These are phyloP conservation scores for Carollia perspicillata DNA, from an alignment of 2,113 vertebrate genomes.

Conservation along the genomic window DNA sequence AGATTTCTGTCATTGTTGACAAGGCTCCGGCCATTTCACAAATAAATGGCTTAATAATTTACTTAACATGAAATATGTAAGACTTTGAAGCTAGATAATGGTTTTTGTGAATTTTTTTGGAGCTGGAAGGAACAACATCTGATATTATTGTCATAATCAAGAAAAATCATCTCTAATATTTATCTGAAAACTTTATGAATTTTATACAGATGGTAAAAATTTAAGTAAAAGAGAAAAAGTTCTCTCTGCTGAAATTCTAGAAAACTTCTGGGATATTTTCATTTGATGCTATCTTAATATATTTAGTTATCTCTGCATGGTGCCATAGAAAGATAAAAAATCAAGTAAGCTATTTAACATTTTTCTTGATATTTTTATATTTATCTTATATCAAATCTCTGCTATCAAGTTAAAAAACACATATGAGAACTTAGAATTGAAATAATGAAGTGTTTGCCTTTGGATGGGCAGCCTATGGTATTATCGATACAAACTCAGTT, in stretches of 20 bases:
- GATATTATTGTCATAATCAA: background rate
- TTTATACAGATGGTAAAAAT: background rate
- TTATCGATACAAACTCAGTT: background rate
- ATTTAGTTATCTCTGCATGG: background rate
- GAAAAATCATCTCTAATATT: constrained; percentile 15
- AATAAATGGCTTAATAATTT: constrained; percentile 42
- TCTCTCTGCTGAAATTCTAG: background rate
- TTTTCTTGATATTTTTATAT: background rate
- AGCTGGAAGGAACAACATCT: constrained; percentile 16
- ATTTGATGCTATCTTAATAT: background rate
- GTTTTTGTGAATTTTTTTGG: constrained; percentile 13
- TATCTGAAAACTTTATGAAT: background rate
- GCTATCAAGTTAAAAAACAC: background rate
- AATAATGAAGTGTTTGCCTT: background rate
- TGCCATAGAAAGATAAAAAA: background rate
- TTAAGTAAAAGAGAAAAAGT: background rate
- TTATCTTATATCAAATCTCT: background rate
- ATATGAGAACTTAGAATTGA: background rate
- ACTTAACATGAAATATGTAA: background rate
- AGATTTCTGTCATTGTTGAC: constrained; percentile 13
- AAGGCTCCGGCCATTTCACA: background rate
- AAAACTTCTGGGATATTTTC: background rate
- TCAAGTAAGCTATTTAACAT: background rate
- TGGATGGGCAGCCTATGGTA: background rate
- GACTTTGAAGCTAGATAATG: constrained; percentile 6